phyloP scores from a whole-genome alignment of 1,140 invertebrate species.

The Carcinoscorpius rotundicauda region DNA sequence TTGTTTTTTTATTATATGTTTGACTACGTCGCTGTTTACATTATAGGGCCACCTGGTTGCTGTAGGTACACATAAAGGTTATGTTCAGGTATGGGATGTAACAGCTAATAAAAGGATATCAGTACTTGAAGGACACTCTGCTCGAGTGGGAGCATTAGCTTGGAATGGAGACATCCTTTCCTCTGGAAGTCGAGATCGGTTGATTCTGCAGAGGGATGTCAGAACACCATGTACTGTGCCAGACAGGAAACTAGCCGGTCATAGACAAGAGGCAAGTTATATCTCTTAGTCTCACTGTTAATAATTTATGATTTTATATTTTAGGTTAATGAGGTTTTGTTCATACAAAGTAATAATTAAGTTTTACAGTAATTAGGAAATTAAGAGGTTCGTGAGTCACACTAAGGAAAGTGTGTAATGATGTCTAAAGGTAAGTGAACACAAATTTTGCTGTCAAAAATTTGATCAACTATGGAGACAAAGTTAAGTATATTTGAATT shows the following conservation, averaged over 20 bases:
- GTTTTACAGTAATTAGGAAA: too few species aligned
- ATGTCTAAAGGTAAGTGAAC: too few species aligned
- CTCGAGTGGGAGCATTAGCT: conserved; percentile 76
- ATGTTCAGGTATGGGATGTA: conserved; percentile 96
- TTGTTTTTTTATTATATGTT: conserved; percentile 1
- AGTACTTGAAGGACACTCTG: conserved; percentile 83
- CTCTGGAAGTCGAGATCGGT: conserved; percentile 86
- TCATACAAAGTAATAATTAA: too few species aligned
- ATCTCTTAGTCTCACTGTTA: background rate
- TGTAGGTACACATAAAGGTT: conserved; percentile 92
- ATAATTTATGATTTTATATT: too few species aligned
- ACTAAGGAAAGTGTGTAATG: too few species aligned
- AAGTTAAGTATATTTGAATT: too few species aligned
- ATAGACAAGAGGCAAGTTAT: conserved; percentile 78
- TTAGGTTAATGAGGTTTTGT: too few species aligned
- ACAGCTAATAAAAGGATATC: conserved; percentile 84
- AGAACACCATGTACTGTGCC: conserved; percentile 64
- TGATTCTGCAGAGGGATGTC: conserved; percentile 90
- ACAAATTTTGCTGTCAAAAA: too few species aligned
- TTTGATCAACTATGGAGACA: too few species aligned
- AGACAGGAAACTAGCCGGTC: conserved; percentile 70
- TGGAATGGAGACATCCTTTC: conserved; percentile 97
- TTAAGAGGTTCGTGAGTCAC: too few species aligned
- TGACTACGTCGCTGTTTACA: too few species aligned
- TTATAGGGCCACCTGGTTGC: conserved; percentile 78